These are phyloP conservation scores for Puma concolor DNA, from an alignment of 2,113 vertebrate species.

Conservation along the genomic window DNA sequence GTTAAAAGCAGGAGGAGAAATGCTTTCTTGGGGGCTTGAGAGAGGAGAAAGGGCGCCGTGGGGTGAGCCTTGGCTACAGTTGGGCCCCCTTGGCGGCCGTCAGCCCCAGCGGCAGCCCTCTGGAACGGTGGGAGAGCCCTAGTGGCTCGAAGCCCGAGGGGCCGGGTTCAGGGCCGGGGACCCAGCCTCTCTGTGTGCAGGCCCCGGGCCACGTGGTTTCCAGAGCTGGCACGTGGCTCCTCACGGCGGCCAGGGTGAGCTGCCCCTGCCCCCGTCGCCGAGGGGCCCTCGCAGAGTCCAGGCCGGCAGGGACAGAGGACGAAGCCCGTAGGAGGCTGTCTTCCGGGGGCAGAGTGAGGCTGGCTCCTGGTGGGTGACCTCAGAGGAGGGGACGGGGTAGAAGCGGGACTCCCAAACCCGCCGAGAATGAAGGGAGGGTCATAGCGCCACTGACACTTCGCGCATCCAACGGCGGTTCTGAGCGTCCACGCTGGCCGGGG, in stretches of 20 bases:
- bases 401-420: too few species aligned
- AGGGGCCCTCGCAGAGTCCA: too few species aligned
- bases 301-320: background rate
- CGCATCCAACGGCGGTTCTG: too few species aligned
- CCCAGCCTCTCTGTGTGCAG: rapidly evolving
- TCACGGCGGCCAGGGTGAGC: background rate
- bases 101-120: background rate
- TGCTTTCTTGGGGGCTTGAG: background rate
- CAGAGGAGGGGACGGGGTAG: too few species aligned
- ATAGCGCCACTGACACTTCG: background rate
- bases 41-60: rapidly evolving
- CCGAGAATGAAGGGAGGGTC: too few species aligned
- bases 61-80: background rate
- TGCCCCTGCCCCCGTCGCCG: rapidly evolving
- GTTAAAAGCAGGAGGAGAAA: background rate
- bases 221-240: background rate
- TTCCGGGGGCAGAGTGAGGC: rapidly evolving
- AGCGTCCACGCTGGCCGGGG: background rate
- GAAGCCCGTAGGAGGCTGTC: background rate
- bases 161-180: rapidly evolving
- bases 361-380: background rate
- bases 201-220: rapidly evolving
- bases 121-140: rapidly evolving
- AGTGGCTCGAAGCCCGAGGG: rapidly evolving
- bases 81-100: rapidly evolving